Base-by-base conservation (phyloP, 2,888 invertebrate genomes). In the Archips xylosteana region DNA sequence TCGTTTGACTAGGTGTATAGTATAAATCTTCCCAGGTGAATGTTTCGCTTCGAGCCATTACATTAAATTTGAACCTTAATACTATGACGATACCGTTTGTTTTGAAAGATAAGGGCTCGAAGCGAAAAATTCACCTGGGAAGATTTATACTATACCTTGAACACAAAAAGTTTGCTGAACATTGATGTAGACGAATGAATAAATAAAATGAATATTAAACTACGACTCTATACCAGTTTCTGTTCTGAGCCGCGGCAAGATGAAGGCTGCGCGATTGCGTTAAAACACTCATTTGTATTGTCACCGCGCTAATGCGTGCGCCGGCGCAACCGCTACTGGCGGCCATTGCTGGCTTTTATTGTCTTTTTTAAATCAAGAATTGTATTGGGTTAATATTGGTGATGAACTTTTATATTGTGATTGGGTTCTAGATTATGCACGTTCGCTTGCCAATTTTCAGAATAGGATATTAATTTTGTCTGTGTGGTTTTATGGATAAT, bases 281-380 rank as follows among this genome's bases (percentile, higher is more conserved):
- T 94, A 92, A 94, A 94, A 94, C 92, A 92, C 91, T 93, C 94
- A 94, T 95, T 95, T 94, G 94, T 93, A 91, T 90, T 92, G 92
- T 93, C 94, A 92, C 85, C 81, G 79, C 77, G 85, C 86, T 83
- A 82, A 86, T 87, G 85, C 85, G 84, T 83, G 82, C 76, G 77
- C 68, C 77, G 77, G 65, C 63, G 70, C 62, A 12, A 15, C 47
- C 23, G 69, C 69, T 74, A 64, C 73, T 47, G 63, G 63, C 66
- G 65, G 57, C 57, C 57, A 57, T 57, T 57, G 23, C 57, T 12
- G 57, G 9, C 57, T 57, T 57, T 57, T 57, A 57, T 57, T 57
- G 57, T 57, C 4, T 32, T 57, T 57, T 32, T 12, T 57, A 57
- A 57, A 57, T 32, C 57, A 57, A 12, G 51, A 23, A 54, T 54